Percentiles rank a stretch among this genome's conserved stretches.
Conservation (phyloP, 2,797 vertebrate species). For the Gambusia yucatana region DNA sequence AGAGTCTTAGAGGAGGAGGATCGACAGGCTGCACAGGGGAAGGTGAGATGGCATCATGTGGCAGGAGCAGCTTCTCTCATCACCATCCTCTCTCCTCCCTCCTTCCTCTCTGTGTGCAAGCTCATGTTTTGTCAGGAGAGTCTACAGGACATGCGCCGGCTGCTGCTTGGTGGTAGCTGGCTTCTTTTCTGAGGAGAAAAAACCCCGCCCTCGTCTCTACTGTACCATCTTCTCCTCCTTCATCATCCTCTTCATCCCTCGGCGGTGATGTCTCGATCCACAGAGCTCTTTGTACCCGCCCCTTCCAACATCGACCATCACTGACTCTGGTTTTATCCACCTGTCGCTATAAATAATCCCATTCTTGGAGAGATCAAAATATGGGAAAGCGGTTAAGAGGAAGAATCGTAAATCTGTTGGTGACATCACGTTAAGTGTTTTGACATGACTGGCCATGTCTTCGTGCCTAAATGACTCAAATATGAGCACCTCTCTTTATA, state of each 20-base stretch:
- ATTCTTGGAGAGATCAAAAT: slow-evolving; percentile 38
- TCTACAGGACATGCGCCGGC: slow-evolving; percentile 50
- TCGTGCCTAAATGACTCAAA: slow-evolving; percentile 6
- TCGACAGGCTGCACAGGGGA: slow-evolving; percentile 28
- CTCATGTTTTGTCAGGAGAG: slow-evolving; percentile 10
- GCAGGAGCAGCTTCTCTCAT: slow-evolving; percentile 46
- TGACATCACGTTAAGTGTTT: slow-evolving; percentile 27
- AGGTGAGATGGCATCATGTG: slow-evolving; percentile 35
- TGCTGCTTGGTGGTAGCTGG: slow-evolving; percentile 52
- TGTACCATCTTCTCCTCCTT: slow-evolving; percentile 45
- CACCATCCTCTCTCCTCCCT: slow-evolving; percentile 39
- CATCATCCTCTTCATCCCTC: slow-evolving; percentile 55
- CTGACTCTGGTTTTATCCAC: slow-evolving; percentile 9
- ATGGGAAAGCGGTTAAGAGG: neutral
- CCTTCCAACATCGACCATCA: slow-evolving; percentile 1
- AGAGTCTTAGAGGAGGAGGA: slow-evolving; percentile 34
- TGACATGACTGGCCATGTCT: slow-evolving; percentile 39
- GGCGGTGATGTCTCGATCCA: slow-evolving; percentile 66
- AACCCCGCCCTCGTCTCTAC: slow-evolving; percentile 69
- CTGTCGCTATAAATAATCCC: slow-evolving; percentile 30
- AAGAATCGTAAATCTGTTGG: slow-evolving; percentile 25
- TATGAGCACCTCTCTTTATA: neutral
- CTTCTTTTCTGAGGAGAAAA: slow-evolving; percentile 62
- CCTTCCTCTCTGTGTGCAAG: slow-evolving; percentile 18
- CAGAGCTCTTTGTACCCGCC: slow-evolving; percentile 57